Evolutionary conservation across 2,113 vertebrate species (phyloP), one percentile per base, ranked within the genome.

Genomic region (Stictonetta naevosa): DNA sequence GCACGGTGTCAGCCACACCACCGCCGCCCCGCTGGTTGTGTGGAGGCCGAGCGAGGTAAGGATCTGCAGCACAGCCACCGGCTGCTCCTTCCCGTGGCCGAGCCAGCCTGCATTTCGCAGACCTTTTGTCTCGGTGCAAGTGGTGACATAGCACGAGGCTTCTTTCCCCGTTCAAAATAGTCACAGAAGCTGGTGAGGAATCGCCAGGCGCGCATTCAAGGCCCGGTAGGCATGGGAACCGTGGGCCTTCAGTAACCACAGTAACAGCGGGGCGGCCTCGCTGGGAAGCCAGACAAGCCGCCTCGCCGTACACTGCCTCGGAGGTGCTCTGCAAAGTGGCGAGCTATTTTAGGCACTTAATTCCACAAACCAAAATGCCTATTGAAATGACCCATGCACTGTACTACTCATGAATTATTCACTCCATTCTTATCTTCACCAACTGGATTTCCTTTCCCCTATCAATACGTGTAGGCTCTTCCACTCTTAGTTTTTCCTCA

Each of bases 211-310:
- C 94, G 90, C 97, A 97, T 96, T 95, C 95, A 92, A 91, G 96
- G 97, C 97, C 83, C 94, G 16, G 97, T 98, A 92, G 95, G 93
- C 88, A 98, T 97, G 94, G 97, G 79, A 97, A 98, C 94, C 85
- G 93, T 89, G 44, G 97, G 88, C 97, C 97, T 98, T 97, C 90
- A 68, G 97, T 98, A 98, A 75, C 98, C 96, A 98, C 75, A 96
- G 98, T 92, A 98, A 98, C 98, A 90, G 89, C 95, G 95, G 93
- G 33, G 76, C 96, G 95, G 96, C 75, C 97, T 97, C 95, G 90
- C 97, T 97, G 91, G 94, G 97, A 96, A 98, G 95, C 96, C 97
- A 98, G 96, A 97, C 97, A 97, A 98, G 96, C 97, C 96, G 97
- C 97, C 97, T 98, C 94, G 95, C 78, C 96, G 97, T 97, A 95